Conservation (phyloP, 2,888 invertebrate species). For the Parapristionchus giblindavisi region DNA sequence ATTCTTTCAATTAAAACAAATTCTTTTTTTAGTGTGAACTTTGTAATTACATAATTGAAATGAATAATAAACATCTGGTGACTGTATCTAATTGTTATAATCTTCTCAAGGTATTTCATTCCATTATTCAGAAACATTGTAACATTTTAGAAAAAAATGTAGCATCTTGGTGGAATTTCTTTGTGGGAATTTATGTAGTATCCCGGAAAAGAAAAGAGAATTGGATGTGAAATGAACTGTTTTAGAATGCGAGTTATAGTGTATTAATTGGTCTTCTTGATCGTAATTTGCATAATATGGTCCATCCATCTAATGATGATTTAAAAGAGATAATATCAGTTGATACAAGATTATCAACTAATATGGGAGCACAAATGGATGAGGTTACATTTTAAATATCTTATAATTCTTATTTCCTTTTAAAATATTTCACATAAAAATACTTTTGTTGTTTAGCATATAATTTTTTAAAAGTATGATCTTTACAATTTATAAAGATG, state of each 20-base stretch:
- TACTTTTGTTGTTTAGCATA: too few species aligned
- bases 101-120: background rate
- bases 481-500: too few species aligned
- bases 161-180: background rate
- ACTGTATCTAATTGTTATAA: constrained; percentile 20
- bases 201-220: background rate
- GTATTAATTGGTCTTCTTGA: constrained; percentile 3
- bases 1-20: background rate
- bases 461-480: too few species aligned
- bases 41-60: background rate
- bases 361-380: constrained; percentile 20
- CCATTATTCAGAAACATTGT: too few species aligned
- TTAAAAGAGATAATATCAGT: constrained; percentile 8
- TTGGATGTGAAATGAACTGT: background rate
- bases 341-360: background rate
- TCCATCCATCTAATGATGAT: background rate
- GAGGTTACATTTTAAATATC: background rate
- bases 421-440: too few species aligned
- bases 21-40: background rate
- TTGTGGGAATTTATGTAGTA: background rate
- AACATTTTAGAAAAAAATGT: background rate
- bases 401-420: too few species aligned
- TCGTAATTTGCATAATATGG: constrained; percentile 2
- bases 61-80: background rate
- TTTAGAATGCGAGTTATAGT: constrained; percentile 15